Evolutionary conservation across 2,797 vertebrate genomes (phyloP).

Genomic region (Esox masquinongy): DNA sequence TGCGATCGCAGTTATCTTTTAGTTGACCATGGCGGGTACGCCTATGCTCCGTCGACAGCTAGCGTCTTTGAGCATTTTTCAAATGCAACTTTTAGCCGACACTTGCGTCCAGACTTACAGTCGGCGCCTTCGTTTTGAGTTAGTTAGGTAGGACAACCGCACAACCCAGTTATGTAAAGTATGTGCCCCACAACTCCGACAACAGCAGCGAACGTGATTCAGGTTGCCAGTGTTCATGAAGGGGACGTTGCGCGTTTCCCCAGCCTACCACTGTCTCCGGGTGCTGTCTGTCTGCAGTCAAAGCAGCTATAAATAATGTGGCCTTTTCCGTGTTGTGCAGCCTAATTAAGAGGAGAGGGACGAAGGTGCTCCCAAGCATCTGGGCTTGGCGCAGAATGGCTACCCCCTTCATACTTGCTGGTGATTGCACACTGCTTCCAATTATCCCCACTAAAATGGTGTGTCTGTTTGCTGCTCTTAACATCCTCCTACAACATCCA

Average conservation of each 20-base stretch:
- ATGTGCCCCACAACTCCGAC: not conserved
- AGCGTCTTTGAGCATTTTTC: not conserved
- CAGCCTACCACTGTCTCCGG: not conserved
- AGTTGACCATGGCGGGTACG: not conserved
- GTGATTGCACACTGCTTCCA: not conserved
- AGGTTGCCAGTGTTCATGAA: not conserved
- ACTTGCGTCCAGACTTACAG: no score
- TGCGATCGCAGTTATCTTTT: not conserved
- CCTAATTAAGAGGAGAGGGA: conserved; percentile 1
- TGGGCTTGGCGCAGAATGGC: not conserved
- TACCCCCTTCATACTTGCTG: not conserved
- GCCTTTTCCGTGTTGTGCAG: not conserved
- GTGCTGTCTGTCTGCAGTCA: not conserved
- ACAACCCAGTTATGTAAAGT: no score
- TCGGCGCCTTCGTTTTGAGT: no score
- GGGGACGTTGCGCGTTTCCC: not conserved
- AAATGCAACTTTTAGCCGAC: no score
- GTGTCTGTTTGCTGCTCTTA: not conserved
- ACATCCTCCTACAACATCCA: not conserved
- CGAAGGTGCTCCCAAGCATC: conserved; percentile 1
- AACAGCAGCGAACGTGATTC: not conserved
- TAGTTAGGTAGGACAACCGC: no score
- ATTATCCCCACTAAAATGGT: not conserved
- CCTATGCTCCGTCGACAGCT: not conserved
- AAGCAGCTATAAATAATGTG: not conserved